Evolutionary conservation across 2,797 vertebrate genomes (phyloP).

Genomic region (Kryptolebias ocellatus): DNA sequence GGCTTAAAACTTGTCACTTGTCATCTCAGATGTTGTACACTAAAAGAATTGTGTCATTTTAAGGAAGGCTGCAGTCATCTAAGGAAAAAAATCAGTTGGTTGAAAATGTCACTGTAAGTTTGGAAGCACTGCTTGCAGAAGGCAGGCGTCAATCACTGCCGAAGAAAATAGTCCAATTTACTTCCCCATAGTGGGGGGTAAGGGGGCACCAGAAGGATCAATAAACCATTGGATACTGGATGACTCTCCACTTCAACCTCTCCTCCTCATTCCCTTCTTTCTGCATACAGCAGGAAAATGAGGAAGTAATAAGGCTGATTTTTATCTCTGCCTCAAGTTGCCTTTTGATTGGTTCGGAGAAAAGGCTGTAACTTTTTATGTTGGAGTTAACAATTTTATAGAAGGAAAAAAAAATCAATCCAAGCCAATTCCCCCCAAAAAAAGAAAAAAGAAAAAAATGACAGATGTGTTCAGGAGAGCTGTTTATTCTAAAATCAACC

Average conservation of each 20-base stretch:
- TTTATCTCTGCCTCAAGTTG: conserved; percentile 11
- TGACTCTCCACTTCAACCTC: conserved; percentile 36
- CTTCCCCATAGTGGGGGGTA: conserved; percentile 10
- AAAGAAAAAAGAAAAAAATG: background rate
- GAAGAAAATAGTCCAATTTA: conserved; percentile 67
- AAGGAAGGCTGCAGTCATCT: conserved; percentile 10
- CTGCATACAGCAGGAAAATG: conserved; percentile 11
- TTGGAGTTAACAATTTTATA: conserved; percentile 9
- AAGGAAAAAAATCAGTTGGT: conserved; percentile 14
- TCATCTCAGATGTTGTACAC: conserved; percentile 39
- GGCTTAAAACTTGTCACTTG: conserved; percentile 56
- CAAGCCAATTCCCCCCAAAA: conserved; percentile 7
- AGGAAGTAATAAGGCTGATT: conserved; percentile 22
- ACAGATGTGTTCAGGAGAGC: conserved; percentile 7
- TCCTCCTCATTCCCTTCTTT: conserved; percentile 5
- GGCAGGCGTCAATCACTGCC: conserved; percentile 56
- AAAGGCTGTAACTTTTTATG: background rate
- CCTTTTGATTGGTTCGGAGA: background rate
- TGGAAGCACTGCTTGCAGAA: conserved; percentile 36
- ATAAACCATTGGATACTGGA: conserved; percentile 52
- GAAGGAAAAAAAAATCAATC: conserved; percentile 14
- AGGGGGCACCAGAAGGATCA: conserved; percentile 40
- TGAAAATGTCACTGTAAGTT: conserved; percentile 50
- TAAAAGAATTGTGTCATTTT: conserved; percentile 35
- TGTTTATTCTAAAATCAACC: conserved; percentile 17